These are phyloP conservation scores for Papilio helenus DNA, from an alignment of 1,140 invertebrate genomes.

Conservation along the genomic window DNA sequence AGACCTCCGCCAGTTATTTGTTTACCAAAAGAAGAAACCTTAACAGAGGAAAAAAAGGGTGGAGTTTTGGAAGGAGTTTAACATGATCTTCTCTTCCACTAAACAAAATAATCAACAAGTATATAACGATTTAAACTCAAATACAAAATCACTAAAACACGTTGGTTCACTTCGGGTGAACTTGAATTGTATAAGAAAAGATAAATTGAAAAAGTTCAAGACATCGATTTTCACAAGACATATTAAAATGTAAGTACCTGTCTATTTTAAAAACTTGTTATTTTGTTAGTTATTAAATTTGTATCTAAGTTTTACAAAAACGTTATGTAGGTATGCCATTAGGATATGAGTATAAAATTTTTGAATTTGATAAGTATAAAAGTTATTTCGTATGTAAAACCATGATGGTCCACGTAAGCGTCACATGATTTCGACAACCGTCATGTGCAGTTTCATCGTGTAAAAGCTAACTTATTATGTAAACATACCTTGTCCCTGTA, in stretches of 20 bases:
- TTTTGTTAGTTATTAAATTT: neutral
- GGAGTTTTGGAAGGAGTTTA: conserved; percentile 43
- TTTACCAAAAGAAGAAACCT: neutral
- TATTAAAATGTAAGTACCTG: conserved; percentile 57
- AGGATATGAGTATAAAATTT: neutral
- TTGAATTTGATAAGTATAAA: neutral
- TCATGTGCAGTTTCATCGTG: neutral
- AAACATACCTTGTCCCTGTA: neutral
- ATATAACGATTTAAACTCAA: conserved; percentile 25
- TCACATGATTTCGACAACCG: conserved; percentile 5
- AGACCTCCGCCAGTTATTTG: conserved; percentile 33
- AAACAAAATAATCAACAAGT: conserved; percentile 44
- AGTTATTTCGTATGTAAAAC: neutral
- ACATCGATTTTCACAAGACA: conserved; percentile 56
- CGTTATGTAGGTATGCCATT: neutral
- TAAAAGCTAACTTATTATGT: conserved; percentile 7
- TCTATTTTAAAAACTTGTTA: neutral
- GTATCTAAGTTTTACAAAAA: neutral
- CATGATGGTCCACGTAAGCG: neutral
- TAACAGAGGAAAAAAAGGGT: conserved; percentile 26
- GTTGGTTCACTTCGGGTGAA: conserved; percentile 48
- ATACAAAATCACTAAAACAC: conserved; percentile 43
- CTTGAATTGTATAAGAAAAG: conserved; percentile 54
- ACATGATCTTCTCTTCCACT: conserved; percentile 55
- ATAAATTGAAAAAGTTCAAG: conserved; percentile 64